Evolutionary conservation across 2,888 invertebrate species (phyloP).

Genomic region (Scaptomyza caliginosa): DNA sequence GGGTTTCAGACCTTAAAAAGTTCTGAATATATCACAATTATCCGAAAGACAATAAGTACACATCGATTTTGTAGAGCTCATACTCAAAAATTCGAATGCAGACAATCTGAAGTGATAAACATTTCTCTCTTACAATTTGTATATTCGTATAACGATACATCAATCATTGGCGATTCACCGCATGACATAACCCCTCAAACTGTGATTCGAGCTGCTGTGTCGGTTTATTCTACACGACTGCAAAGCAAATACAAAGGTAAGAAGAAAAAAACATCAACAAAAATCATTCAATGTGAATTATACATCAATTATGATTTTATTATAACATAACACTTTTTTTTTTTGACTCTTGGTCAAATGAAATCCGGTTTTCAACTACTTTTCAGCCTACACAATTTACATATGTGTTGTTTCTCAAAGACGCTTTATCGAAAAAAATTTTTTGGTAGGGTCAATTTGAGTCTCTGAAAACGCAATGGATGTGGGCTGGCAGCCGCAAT

Average conservation of each 20-base stretch:
- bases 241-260: constrained; percentile 4
- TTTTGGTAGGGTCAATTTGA: constrained; percentile 32
- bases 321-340: constrained; percentile 63
- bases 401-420: constrained; percentile 31
- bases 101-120: constrained; percentile 11
- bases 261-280: constrained; percentile 21
- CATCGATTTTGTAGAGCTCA: constrained; percentile 14
- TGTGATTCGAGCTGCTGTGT: constrained; percentile 52
- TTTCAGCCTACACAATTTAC: constrained; percentile 40
- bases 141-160: constrained; percentile 31
- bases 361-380: constrained; percentile 39
- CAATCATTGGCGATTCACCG: constrained; percentile 62
- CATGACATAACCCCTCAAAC: constrained; percentile 75
- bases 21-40: too few relatives aligned
- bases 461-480: constrained; percentile 44
- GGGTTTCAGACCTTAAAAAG: too few relatives aligned
- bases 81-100: neutral
- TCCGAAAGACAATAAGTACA: neutral
- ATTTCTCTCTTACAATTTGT: constrained; percentile 21
- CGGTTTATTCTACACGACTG: neutral
- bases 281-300: constrained; percentile 27
- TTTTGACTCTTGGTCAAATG: constrained; percentile 52
- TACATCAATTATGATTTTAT: constrained; percentile 75
- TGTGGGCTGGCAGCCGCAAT: constrained; percentile 40
- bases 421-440: constrained; percentile 35